Conservation (phyloP, 2,113 vertebrate genomes). For the Rhinoderma darwinii region DNA sequence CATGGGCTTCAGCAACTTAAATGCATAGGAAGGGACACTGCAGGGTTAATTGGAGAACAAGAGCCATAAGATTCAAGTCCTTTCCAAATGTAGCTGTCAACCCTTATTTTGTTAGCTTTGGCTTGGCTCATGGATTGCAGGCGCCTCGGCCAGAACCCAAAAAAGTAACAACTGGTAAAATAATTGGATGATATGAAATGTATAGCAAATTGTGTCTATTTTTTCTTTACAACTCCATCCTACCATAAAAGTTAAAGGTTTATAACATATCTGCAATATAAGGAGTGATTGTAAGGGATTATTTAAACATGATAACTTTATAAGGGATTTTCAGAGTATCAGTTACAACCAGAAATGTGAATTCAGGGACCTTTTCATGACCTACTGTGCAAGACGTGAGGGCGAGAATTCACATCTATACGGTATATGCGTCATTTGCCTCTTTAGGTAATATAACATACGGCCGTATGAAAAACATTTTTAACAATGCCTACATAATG, state of each 20-base stretch:
- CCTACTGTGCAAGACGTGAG: background rate
- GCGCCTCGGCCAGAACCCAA: conserved; percentile 52
- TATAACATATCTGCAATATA: conserved; percentile 24
- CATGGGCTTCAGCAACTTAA: background rate
- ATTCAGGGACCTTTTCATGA: conserved; percentile 28
- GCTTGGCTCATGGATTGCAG: conserved; percentile 48
- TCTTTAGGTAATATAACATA: background rate
- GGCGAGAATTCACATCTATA: background rate
- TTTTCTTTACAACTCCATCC: background rate
- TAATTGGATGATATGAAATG: conserved; percentile 49
- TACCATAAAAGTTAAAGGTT: conserved; percentile 19
- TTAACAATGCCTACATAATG: background rate
- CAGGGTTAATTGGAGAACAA: conserved; percentile 45
- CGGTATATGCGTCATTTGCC: background rate
- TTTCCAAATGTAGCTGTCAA: conserved; percentile 57
- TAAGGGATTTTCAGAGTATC: conserved; percentile 40
- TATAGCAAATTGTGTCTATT: conserved; percentile 11
- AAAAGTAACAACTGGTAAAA: conserved; percentile 55
- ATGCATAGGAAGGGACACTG: background rate
- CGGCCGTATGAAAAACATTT: background rate
- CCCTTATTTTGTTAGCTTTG: conserved; percentile 56
- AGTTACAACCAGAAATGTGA: conserved; percentile 6
- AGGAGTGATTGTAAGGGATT: background rate
- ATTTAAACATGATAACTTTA: conserved; percentile 41
- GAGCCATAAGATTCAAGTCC: conserved; percentile 33